A percentile compares a stretch with the other conserved stretches of the same genome.
Evolutionary conservation across 1,140 invertebrate genomes (phyloP).

Genomic region (Reticulitermes speratus): DNA sequence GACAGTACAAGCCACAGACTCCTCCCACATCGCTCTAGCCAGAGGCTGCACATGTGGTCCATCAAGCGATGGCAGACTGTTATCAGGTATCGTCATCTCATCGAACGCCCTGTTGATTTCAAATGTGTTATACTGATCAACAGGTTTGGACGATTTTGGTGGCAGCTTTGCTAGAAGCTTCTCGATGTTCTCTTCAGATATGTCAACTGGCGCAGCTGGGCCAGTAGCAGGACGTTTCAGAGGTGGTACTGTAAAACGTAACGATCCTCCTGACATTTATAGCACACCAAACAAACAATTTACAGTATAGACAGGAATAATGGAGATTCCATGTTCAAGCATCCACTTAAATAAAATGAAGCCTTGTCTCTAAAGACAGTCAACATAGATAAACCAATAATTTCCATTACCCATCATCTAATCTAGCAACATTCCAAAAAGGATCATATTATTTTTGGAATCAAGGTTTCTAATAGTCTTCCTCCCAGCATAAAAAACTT

Average conservation of each 20-base stretch:
- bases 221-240: slow-evolving; percentile 55
- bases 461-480: too few species aligned
- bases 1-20: neutral
- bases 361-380: too few species aligned
- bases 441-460: too few species aligned
- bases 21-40: neutral
- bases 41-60: neutral
- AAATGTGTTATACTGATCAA: neutral
- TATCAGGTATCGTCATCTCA: neutral
- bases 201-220: slow-evolving; percentile 55
- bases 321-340: too few species aligned
- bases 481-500: too few species aligned
- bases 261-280: neutral
- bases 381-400: too few species aligned
- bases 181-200: slow-evolving; percentile 45
- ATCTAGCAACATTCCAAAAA: too few species aligned
- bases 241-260: slow-evolving; percentile 46
- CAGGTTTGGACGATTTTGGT: too few species aligned
- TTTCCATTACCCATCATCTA: too few species aligned
- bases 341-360: too few species aligned
- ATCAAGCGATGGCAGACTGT: neutral
- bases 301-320: too few species aligned
- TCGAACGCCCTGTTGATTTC: slow-evolving; percentile 3
- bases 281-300: too few species aligned
- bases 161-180: neutral